Conservation (phyloP, 2,888 invertebrate genomes). For the Campopleginae sp. region DNA sequence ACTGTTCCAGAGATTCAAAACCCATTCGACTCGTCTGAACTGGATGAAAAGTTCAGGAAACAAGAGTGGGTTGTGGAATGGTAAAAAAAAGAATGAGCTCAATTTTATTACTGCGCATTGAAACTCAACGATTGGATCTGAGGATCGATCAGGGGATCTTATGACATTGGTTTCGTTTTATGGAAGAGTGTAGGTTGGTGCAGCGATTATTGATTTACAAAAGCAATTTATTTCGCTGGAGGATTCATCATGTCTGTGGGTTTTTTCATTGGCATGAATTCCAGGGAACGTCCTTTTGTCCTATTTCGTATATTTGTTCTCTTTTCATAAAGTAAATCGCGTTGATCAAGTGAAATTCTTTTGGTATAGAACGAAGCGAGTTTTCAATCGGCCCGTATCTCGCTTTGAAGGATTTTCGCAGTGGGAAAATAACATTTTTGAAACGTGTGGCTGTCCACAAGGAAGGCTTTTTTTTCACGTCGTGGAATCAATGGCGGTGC, state of each 20-base stretch:
- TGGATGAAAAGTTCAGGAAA: not conserved
- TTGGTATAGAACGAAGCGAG: slow-evolving; percentile 3
- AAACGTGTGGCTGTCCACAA: slow-evolving; percentile 19
- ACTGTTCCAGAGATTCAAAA: too few species aligned
- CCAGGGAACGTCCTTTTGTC: slow-evolving; percentile 20
- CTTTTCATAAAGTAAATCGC: slow-evolving; percentile 25
- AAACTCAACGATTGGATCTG: not conserved
- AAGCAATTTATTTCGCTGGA: not conserved
- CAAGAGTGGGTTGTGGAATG: not conserved
- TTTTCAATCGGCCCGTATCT: slow-evolving; percentile 32
- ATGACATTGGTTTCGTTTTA: not conserved
- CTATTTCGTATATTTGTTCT: not conserved
- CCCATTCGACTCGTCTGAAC: too few species aligned
- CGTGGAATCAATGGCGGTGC: slow-evolving; percentile 14
- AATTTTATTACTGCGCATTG: not conserved
- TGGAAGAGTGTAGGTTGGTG: not conserved
- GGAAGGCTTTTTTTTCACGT: slow-evolving; percentile 18
- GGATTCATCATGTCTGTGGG: slow-evolving; percentile 39
- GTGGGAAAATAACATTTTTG: slow-evolving; percentile 46
- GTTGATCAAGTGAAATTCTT: slow-evolving; percentile 21
- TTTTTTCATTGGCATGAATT: slow-evolving; percentile 14
- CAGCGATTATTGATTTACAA: not conserved
- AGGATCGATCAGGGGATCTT: not conserved
- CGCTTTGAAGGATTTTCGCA: slow-evolving; percentile 49
- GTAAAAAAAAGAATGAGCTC: not conserved